Evolutionary conservation across 2,888 invertebrate species (phyloP), one percentile per base, ranked within the genome.

Genomic region (Lithophane semibrunnea): DNA sequence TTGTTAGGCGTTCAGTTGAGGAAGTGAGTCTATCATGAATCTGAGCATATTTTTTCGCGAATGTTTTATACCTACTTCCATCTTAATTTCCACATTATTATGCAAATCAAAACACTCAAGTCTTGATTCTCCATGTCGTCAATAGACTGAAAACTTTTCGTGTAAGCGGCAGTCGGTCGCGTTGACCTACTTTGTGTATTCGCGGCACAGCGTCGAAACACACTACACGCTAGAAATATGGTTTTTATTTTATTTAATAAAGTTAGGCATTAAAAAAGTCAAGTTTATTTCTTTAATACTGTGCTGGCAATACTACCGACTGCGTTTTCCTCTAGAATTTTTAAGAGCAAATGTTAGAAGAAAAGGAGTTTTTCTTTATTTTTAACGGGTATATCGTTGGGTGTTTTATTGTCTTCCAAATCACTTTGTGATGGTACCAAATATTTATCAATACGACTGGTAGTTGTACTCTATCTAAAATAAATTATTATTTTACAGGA

Each of bases 131-230:
- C 70, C 77, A 73, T 79, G 83, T 83, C 86, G 81, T 76, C 74
- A 79, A 79, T 78, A 71, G 70, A 80, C 72, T 87, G 79, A 84
- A 84, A 86, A 88, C 61, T 84, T 84, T 80, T 82, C 86, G 75
- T 86, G 88, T 77, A 80, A 86, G 85, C 78, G 60, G 71, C 75
- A 77, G 66, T 52, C 54, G 63, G 69, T 52, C 75, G 69, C 70
- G 86, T 78, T 87, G 88, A 87, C 87, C 87, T 73, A 84, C 73
- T 84, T 88, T 42, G 58, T 44, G 63, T 72, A 74, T 75, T 78
- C 74, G 54, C 58, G 54, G 47, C 68, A 21, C 52, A 74, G 69
- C 76, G 68, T 85, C 70, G 79, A 44, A 75, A 71, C 82, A 88
- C 85, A 88, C 84, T 80, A 69, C 71, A 37, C 60, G 71, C 61